Conservation (phyloP, 2,888 invertebrate species). For the Ctenicera cuprea region DNA sequence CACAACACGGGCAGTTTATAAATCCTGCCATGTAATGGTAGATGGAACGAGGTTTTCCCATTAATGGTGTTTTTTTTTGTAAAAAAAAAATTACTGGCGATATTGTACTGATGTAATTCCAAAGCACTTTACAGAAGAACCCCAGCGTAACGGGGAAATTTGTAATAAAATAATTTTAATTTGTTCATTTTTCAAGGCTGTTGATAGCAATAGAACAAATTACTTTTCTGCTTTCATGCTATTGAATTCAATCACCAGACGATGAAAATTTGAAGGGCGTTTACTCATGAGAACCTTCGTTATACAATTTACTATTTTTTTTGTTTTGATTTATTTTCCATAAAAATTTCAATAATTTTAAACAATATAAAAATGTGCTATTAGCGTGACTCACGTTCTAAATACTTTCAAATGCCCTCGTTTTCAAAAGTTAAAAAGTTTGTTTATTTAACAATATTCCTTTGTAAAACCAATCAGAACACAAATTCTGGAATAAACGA, state of each 20-base stretch:
- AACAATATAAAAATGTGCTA: too few species aligned
- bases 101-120: slow-evolving; percentile 36
- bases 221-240: background rate
- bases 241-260: slow-evolving; percentile 31
- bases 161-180: slow-evolving; percentile 45
- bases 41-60: slow-evolving; percentile 23
- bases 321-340: too few species aligned
- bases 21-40: background rate
- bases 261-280: slow-evolving; percentile 41
- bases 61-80: background rate
- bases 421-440: too few species aligned
- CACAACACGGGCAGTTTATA: background rate
- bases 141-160: slow-evolving; percentile 46
- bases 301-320: background rate
- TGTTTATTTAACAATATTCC: too few species aligned
- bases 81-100: slow-evolving; percentile 30
- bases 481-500: too few species aligned
- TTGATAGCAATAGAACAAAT: slow-evolving; percentile 3
- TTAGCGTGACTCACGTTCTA: too few species aligned
- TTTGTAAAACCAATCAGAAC: too few species aligned
- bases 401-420: too few species aligned
- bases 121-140: slow-evolving; percentile 40
- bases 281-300: slow-evolving; percentile 31
- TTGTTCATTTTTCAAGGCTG: slow-evolving; percentile 34
- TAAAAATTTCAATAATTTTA: too few species aligned